Percentiles rank a stretch among this genome's conserved stretches.
These are phyloP conservation scores for Calcarius lapponicus DNA, from an alignment of 2,797 vertebrate genomes.

Conservation along the genomic window DNA sequence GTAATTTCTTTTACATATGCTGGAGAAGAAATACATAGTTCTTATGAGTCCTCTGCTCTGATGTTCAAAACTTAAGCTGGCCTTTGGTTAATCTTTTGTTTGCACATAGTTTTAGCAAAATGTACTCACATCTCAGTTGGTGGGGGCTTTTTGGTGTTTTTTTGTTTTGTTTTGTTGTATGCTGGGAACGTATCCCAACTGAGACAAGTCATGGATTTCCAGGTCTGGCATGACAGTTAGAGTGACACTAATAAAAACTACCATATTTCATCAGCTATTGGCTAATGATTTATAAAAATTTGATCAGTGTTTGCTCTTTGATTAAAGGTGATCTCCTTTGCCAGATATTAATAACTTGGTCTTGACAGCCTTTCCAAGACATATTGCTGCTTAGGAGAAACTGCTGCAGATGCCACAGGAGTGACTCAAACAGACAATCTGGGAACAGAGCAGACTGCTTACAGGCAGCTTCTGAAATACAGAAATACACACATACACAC, in stretches of 20 bases:
- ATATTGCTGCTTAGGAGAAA: background rate
- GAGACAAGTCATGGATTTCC: background rate
- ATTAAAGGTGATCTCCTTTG: background rate
- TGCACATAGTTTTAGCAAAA: background rate
- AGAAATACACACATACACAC: background rate
- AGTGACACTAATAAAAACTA: background rate
- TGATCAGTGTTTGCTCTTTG: background rate
- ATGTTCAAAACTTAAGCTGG: background rate
- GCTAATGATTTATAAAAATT: background rate
- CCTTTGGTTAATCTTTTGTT: background rate
- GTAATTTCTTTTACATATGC: background rate
- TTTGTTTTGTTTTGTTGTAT: background rate
- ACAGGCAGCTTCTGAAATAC: slow-evolving; percentile 10
- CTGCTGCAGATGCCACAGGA: background rate
- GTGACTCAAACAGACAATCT: background rate
- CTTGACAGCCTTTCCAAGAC: background rate
- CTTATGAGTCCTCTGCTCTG: background rate
- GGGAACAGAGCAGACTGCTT: background rate
- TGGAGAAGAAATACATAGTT: background rate
- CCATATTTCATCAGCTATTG: background rate
- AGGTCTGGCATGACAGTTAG: background rate
- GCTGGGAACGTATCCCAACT: background rate
- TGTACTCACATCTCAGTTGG: background rate
- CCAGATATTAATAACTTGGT: background rate
- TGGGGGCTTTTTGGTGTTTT: background rate